Base-by-base conservation (phyloP, 2,113 vertebrate genomes). In the Andinoacara biseriatus region DNA sequence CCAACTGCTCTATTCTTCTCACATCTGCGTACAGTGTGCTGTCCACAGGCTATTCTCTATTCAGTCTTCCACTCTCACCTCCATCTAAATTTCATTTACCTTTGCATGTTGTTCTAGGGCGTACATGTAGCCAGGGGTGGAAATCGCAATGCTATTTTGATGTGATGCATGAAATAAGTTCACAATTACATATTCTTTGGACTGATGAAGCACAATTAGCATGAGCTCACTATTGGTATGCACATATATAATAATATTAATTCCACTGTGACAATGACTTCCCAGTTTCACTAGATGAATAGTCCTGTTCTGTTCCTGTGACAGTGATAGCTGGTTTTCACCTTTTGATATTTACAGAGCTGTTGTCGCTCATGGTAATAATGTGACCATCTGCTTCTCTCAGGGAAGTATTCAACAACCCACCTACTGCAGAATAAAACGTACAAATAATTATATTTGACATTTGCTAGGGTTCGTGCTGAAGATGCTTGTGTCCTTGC, bases 371-470 rank as follows among this genome's bases (percentile, higher is more conserved):
- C 49, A 20, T 61, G 22, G 40, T 29, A 43, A 76, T 58, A 40
- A 2, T 60, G 38, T 31, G 24, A 10, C 2, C 26, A 33, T 40
- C 29, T 52, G 33, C 40, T 22, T 46, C 58, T n/a, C 20, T 20
- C 14, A 14, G 18, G 15, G 17, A 31, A n/a, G 22, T 26, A 40
- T 85, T 58, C 20, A 75, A 22, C 15, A 35, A 49, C 52, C 46
- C 49, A 58, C 72, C 81, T 59, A 40, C 74, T 59, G 56, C 76
- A 59, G 40, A 61, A 67, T 35, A 13, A 84, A 84, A 75, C n/a
- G 65, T n/a, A 74, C 26, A 14, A 52, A 74, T 74, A 35, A 82
- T 86, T 87, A 80, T 22, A 11, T 74, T 22, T 82, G 87, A 80
- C 85, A 86, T 87, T 89, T 87, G 57, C 62, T 20, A 77, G 13